phyloP scores from a whole-genome alignment of 2,888 invertebrate genomes.

The Odontomyia ornata region DNA sequence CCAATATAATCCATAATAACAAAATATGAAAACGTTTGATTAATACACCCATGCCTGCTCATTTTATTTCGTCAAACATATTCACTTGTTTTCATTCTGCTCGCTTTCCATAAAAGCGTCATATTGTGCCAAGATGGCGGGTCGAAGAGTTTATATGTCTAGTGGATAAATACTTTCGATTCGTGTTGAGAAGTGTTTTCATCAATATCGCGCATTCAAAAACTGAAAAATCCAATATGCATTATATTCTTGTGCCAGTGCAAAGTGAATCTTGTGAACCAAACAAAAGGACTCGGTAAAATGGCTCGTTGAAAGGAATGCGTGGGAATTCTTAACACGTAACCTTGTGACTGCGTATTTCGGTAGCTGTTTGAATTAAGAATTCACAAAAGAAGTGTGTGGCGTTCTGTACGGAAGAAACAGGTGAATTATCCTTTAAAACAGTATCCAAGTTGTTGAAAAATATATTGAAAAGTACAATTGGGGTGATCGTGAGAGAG shows the following conservation, averaged over 20 bases:
- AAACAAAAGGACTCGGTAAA: neutral
- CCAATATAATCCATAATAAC: too few relatives aligned
- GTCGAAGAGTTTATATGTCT: conserved; percentile 53
- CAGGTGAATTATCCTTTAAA: conserved; percentile 28
- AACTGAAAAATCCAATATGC: neutral
- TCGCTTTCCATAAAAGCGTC: conserved; percentile 46
- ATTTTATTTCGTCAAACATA: too few relatives aligned
- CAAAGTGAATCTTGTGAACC: neutral
- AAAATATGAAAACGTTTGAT: too few relatives aligned
- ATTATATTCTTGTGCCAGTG: conserved; percentile 1
- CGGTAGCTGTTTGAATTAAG: conserved; percentile 57
- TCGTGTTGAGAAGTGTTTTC: conserved; percentile 25
- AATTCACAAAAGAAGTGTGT: conserved; percentile 40
- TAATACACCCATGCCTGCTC: too few relatives aligned
- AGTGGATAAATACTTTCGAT: conserved; percentile 43
- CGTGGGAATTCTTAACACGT: conserved; percentile 55
- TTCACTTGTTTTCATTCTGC: too few relatives aligned
- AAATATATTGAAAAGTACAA: neutral
- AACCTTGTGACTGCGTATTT: conserved; percentile 64
- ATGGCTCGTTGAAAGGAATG: conserved; percentile 40
- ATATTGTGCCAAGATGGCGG: conserved; percentile 53
- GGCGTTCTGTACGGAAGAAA: conserved; percentile 40
- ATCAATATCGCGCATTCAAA: neutral
- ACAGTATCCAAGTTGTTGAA: neutral
- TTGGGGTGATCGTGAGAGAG: conserved; percentile 9